Percentiles rank a stretch among this genome's conserved stretches.
phyloP scores from a whole-genome alignment of 2,113 vertebrate species.

The Strix aluco region DNA sequence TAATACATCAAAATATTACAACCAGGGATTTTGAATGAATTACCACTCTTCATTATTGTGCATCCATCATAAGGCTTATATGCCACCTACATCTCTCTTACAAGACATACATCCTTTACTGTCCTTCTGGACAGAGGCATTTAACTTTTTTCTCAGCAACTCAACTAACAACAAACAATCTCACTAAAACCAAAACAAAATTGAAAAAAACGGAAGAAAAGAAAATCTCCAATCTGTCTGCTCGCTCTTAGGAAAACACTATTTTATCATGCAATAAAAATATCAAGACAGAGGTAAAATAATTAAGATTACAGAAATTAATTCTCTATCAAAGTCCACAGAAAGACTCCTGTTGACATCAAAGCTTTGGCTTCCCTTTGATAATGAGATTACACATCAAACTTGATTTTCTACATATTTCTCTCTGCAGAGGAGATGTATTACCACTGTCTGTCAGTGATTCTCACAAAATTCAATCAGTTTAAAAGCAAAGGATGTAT shows the following conservation, averaged over 20 bases:
- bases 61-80: neutral
- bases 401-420: neutral
- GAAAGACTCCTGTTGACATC: conserved; percentile 18
- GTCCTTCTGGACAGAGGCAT: neutral
- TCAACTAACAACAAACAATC: neutral
- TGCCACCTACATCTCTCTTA: neutral
- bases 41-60: neutral
- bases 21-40: neutral
- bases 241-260: neutral
- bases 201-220: neutral
- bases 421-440: neutral
- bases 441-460: neutral
- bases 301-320: conserved; percentile 52
- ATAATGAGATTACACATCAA: conserved; percentile 33
- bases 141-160: neutral
- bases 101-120: neutral
- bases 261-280: neutral
- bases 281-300: conserved; percentile 6
- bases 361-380: conserved; percentile 44
- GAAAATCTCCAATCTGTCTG: neutral
- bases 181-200: neutral
- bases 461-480: neutral
- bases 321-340: conserved; percentile 3
- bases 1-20: neutral
- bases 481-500: neutral